phyloP scores from a whole-genome alignment of 2,113 vertebrate genomes.

The Myxocyprinus asiaticus region DNA sequence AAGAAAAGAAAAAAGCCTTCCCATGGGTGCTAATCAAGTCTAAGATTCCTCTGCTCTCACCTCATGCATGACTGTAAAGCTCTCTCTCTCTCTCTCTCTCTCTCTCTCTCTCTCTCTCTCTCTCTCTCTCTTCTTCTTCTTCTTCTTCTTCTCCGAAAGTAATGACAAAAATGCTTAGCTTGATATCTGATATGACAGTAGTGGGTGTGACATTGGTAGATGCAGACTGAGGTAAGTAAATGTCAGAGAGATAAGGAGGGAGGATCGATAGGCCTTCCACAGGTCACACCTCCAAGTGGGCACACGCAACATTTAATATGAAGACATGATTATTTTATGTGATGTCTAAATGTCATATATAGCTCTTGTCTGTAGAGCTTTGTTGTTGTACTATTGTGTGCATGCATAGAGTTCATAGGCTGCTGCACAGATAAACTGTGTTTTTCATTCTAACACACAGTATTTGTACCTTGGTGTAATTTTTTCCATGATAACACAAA shows the following conservation, averaged over 20 bases:
- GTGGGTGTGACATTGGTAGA: conserved; percentile 57
- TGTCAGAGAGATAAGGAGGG: conserved; percentile 70
- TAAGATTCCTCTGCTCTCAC: conserved; percentile 51
- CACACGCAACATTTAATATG: conserved; percentile 34
- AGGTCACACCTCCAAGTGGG: conserved; percentile 20
- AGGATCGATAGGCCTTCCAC: conserved; percentile 68
- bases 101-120: neutral
- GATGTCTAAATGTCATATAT: conserved; percentile 29
- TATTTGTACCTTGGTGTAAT: neutral
- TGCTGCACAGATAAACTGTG: neutral
- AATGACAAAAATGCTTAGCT: conserved; percentile 74
- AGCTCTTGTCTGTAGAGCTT: neutral
- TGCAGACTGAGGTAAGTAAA: conserved; percentile 70
- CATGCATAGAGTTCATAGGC: too few relatives aligned
- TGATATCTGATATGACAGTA: conserved; percentile 69
- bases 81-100: neutral
- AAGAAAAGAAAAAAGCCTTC: neutral
- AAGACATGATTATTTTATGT: conserved; percentile 37
- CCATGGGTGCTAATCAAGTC: conserved; percentile 38
- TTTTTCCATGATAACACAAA: neutral
- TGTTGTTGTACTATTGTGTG: neutral
- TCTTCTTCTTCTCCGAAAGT: conserved; percentile 59
- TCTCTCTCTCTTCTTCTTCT: too few relatives aligned
- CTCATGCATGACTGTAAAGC: conserved; percentile 51
- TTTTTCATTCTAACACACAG: neutral